Conservation (phyloP, 1,140 invertebrate genomes). For the Drosophila insularis region DNA sequence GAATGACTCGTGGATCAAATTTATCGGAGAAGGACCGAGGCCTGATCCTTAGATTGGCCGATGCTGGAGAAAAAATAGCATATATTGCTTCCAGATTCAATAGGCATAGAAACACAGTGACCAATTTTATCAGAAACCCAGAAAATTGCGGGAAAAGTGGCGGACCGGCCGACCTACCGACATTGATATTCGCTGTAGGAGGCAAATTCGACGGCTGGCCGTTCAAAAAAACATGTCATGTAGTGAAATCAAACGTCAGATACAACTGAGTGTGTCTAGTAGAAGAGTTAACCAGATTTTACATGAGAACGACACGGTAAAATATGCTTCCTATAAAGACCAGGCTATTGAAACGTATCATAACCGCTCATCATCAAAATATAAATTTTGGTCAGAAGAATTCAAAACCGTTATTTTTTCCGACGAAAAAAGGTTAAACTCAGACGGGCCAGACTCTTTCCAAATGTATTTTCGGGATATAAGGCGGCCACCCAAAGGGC, state of each 20-base stretch:
- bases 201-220: too few species aligned
- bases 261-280: too few species aligned
- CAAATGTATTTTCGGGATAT: not conserved
- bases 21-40: not conserved
- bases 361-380: not conserved
- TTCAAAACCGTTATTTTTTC: not conserved
- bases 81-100: not conserved
- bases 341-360: too few species aligned
- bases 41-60: not conserved
- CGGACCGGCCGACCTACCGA: too few species aligned
- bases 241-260: too few species aligned
- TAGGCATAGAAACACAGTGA: not conserved
- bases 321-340: too few species aligned
- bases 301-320: too few species aligned
- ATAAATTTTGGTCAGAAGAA: not conserved
- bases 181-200: too few species aligned
- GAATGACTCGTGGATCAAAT: too few species aligned
- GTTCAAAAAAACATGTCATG: too few species aligned
- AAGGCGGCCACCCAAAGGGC: not conserved
- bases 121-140: not conserved
- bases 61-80: not conserved
- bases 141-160: too few species aligned
- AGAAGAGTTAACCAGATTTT: too few species aligned
- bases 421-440: not conserved
- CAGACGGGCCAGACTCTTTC: not conserved